Evolutionary conservation across 2,113 vertebrate genomes (phyloP).

Genomic region (Athene cunicularia): DNA sequence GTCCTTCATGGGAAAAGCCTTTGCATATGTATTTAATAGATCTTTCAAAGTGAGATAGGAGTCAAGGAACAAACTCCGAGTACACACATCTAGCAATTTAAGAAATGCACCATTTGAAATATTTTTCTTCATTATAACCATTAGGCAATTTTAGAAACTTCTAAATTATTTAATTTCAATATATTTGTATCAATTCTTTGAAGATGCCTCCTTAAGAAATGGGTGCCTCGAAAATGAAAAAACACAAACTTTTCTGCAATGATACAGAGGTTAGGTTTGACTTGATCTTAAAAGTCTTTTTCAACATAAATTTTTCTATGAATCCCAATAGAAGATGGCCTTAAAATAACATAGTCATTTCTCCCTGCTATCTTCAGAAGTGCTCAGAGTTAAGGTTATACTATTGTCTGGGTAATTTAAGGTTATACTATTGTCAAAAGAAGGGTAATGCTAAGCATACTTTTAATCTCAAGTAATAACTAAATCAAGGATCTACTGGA

Average conservation of each 20-base stretch:
- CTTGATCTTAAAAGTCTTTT: not conserved
- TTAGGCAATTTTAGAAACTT: not conserved
- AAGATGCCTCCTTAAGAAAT: not conserved
- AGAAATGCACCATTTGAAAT: not conserved
- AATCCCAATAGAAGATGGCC: not conserved
- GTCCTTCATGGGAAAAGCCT: not conserved
- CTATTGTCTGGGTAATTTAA: not conserved
- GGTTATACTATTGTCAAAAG: not conserved
- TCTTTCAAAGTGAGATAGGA: not conserved
- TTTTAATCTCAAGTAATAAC: not conserved
- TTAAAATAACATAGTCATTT: not conserved
- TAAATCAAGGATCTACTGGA: not conserved
- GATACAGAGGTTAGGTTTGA: not conserved
- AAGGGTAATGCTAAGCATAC: not conserved
- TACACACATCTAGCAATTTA: not conserved
- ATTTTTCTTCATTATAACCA: not conserved
- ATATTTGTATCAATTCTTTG: not conserved
- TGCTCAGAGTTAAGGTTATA: not conserved
- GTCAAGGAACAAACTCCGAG: not conserved
- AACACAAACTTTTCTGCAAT: rapidly evolving
- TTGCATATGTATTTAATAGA: not conserved
- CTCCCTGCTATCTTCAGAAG: not conserved
- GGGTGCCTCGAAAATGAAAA: not conserved
- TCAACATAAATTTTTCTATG: not conserved
- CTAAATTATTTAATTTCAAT: not conserved